These are phyloP conservation scores for Nannoperca obscura DNA, from an alignment of 2,797 vertebrate species.

Conservation along the genomic window DNA sequence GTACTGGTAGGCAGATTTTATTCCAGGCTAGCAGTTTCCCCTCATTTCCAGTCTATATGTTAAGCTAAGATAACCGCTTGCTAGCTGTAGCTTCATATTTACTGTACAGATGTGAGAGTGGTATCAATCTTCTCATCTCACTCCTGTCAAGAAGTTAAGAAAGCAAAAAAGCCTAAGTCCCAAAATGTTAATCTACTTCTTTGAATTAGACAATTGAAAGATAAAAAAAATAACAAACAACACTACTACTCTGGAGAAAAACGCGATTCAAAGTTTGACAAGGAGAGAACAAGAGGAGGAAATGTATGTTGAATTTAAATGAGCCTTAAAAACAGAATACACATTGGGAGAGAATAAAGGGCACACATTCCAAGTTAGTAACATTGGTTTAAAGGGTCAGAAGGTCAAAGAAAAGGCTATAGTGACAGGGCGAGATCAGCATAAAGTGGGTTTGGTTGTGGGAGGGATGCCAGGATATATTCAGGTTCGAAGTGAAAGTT, in stretches of 20 bases:
- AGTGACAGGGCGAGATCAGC: slow-evolving; percentile 15
- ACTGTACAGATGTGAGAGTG: background rate
- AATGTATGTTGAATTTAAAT: slow-evolving; percentile 19
- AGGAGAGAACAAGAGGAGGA: slow-evolving; percentile 12
- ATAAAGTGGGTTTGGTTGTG: slow-evolving; percentile 47
- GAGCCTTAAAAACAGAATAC: slow-evolving; percentile 18
- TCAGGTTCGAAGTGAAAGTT: slow-evolving; percentile 52
- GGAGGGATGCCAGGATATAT: slow-evolving; percentile 51
- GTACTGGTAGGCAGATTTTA: background rate
- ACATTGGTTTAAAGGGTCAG: slow-evolving; percentile 8
- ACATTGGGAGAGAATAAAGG: slow-evolving; percentile 28
- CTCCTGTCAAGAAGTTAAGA: background rate
- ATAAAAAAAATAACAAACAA: background rate
- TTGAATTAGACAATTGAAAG: background rate
- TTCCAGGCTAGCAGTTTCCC: background rate
- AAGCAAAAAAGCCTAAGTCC: background rate
- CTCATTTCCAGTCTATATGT: background rate
- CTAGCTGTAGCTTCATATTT: background rate
- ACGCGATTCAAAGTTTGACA: no score
- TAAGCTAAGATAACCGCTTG: background rate
- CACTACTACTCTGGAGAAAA: background rate
- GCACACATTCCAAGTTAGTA: slow-evolving; percentile 3
- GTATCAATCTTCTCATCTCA: background rate
- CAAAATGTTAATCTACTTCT: background rate
- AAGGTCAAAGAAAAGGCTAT: slow-evolving; percentile 25